Base-by-base conservation (phyloP, 2,113 vertebrate genomes). In the Eublepharis macularius region DNA sequence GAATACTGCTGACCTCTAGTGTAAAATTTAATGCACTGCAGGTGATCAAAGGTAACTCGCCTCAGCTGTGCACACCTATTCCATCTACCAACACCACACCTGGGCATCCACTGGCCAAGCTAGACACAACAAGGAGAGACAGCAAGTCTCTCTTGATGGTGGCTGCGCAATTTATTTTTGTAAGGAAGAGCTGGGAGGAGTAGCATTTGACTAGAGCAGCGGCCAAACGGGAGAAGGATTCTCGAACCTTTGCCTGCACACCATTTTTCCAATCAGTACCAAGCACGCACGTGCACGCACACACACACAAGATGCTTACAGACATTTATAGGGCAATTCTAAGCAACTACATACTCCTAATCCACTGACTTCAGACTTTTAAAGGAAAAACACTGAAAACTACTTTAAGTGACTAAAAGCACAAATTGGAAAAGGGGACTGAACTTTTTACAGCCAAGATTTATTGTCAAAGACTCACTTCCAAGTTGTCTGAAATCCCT, bases 1-100 rank as follows among this genome's bases (percentile, higher is more conserved):
- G 88, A 21, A 19, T 6, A 49, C 87, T 92, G 13, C 82, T 91
- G 94, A 93, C 91, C 90, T 72, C 94, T 93, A 89, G 93, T 21
- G 93, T 85, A 43, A 82, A 0, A 6, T 1, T 7, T 2, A 17
- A 24, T 1, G 74, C 49, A 91, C 17, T 73, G 82, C 85, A 74
- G 26, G 82, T 39, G 1, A 2, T 11, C 74, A 79, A 10, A 47
- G 43, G 54, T 1, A 75, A 60, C 0, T 0, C 43, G 45, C 0
- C 32, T 4, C 4, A 69, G 16, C 3, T 0, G 0, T 0, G 29
- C 36, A 6, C 45, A 14, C 13, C 36, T 41, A 3, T 10, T 21
- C 1, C 4, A 39, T 17, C n/a, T 7, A 86, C 66, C 54, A 68
- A 21, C 12, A n/a, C 1, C 70, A 13, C 45, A 70, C 11, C 21